Conservation (phyloP, 2,113 vertebrate genomes). For the Bothrops jararaca region DNA sequence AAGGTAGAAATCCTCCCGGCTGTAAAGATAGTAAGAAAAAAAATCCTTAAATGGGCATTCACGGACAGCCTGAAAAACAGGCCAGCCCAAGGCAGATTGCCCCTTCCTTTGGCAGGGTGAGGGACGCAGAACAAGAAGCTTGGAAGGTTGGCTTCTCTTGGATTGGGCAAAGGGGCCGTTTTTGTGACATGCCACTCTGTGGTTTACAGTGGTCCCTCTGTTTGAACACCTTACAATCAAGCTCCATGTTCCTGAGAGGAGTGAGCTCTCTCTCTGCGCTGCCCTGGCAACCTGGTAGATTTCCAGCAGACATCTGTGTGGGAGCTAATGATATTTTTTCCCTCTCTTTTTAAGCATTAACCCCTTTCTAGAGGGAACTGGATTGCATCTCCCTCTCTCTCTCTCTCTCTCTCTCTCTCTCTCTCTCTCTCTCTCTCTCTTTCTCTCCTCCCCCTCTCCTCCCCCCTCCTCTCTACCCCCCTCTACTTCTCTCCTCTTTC, state of each 20-base stretch:
- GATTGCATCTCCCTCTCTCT: background rate
- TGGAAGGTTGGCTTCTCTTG: slow-evolving; percentile 3
- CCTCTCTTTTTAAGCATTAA: slow-evolving; percentile 55
- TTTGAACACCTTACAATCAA: slow-evolving; percentile 51
- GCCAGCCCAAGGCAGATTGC: slow-evolving; percentile 16
- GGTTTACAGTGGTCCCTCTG: slow-evolving; percentile 45
- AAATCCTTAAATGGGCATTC: slow-evolving; percentile 14
- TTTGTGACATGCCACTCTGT: slow-evolving; percentile 40
- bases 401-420: background rate
- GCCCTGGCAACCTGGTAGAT: slow-evolving; percentile 59
- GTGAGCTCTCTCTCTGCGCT: slow-evolving; percentile 51
- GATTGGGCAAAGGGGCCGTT: slow-evolving; percentile 35
- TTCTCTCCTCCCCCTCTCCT: too few relatives aligned
- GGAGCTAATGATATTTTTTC: slow-evolving; percentile 56
- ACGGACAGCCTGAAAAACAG: slow-evolving; percentile 10
- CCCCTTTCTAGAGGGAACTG: slow-evolving; percentile 22
- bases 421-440: too few relatives aligned
- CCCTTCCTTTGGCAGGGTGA: slow-evolving; percentile 2
- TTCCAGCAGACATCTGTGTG: slow-evolving; percentile 60
- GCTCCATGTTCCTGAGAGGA: slow-evolving; percentile 31
- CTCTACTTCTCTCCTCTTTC: too few relatives aligned
- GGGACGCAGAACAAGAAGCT: slow-evolving; percentile 25
- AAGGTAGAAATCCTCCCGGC: slow-evolving; percentile 1
- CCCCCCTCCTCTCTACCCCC: rapidly evolving
- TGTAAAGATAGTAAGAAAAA: slow-evolving; percentile 7